Evolutionary conservation across 2,888 invertebrate genomes (phyloP).

Genomic region (Sepiola atlantica): DNA sequence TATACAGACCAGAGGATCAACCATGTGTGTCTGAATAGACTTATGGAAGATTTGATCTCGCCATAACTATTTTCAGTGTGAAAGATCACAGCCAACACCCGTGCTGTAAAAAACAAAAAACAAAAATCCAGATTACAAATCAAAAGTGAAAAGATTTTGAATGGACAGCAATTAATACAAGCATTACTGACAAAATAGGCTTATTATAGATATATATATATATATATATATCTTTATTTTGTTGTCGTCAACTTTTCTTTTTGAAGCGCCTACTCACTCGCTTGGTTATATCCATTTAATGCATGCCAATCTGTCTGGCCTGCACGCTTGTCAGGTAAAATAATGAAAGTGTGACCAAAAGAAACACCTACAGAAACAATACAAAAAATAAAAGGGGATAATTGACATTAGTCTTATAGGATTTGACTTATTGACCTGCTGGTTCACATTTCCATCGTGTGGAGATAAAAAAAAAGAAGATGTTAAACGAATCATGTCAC

Average conservation of each 20-base stretch:
- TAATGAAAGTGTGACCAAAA: not conserved
- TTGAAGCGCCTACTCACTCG: not conserved
- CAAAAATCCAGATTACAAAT: no score
- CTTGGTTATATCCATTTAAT: not conserved
- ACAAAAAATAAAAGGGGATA: not conserved
- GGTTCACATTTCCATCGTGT: not conserved
- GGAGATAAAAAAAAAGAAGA: not conserved
- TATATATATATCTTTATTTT: not conserved
- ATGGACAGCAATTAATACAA: not conserved
- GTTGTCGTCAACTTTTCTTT: no score
- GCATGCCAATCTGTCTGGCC: conserved; percentile 19
- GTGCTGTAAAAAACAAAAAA: no score
- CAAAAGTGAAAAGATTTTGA: not conserved
- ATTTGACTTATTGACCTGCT: conserved; percentile 13
- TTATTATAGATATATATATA: not conserved
- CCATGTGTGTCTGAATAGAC: no score
- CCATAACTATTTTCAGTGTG: no score
- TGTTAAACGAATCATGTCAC: not conserved
- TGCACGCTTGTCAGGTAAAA: not conserved
- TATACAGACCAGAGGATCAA: no score
- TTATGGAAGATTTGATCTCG: no score
- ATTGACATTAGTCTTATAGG: conserved; percentile 12
- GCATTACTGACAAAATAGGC: not conserved
- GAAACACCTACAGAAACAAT: not conserved
- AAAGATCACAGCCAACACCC: no score